Base-by-base conservation (phyloP, 2,113 vertebrate genomes). In the Guaruba guarouba region DNA sequence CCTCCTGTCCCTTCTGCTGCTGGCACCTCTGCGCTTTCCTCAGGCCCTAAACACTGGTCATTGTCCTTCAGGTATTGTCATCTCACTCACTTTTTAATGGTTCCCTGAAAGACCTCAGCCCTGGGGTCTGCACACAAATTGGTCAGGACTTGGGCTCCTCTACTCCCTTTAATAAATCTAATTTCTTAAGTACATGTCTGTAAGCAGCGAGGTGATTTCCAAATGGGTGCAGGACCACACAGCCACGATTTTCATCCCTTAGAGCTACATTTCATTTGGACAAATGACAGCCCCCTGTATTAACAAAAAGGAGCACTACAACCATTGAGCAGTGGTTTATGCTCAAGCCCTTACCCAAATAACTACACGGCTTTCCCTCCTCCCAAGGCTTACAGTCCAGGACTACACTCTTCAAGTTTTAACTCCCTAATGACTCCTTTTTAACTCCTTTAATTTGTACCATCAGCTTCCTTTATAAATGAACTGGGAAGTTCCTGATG, bases 201-300 rank as follows among this genome's bases (percentile, higher is more conserved):
- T 43, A 49, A 68, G 17, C 13, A 22, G 13, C 1, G 5, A 11
- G 0, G 11, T 49, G 76, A 13, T 49, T 69, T 59, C 41, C 80
- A 48, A 52, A 0, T 2, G 46, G 55, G 44, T 11, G 31, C 1
- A 39, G 29, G 37, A 20, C 22, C 57, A 24, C 39, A 33, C 3
- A n/a, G 31, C 2, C 0, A 5, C 12, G 25, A 7, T 31, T 73
- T 41, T 3, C 29, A 25, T 20, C 16, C 0, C 67, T 89, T 6
- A 6, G 4, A 83, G 67, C 15, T 27, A 0, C 12, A 28, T 54
- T 88, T 67, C 27, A 10, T 49, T n/a, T 46, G 31, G 28, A 7
- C 37, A 33, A 28, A 23, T 3, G 31, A 28, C 49, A 74, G 75
- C 11, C 10, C 13, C 17, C 29, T 29, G 13, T 14, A 8, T 15